Base-by-base conservation (phyloP, 1,140 invertebrate genomes). In the Danaus plexippus region DNA sequence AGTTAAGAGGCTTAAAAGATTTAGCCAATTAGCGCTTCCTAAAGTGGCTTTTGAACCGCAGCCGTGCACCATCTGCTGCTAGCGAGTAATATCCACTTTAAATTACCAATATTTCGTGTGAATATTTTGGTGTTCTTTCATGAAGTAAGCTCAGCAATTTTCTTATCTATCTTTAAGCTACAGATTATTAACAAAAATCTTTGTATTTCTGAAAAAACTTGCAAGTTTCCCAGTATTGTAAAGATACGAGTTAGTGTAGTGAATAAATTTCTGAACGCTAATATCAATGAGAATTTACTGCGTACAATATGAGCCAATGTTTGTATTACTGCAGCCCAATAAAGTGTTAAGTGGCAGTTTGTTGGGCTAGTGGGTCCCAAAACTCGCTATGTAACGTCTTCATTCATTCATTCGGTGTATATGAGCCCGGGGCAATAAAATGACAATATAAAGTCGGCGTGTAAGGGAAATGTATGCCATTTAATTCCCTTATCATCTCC, bases 331-430 rank as follows among this genome's bases (percentile, higher is more conserved):
- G 55, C 60, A 43, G 57, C 56, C 56, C 66, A 73, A 75, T 73
- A 73, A 73, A 71, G 69, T 65, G 62, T 63, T 69, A 67, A 73
- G 66, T 73, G 69, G 67, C 61, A 71, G 61, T 73, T 75, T 61
- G 59, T 63, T 49, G 43, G 47, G 49, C 59, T 57, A 61, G 59
- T 61, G 56, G 63, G 57, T 63, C 57, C 58, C 60, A 43, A 52
- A 52, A 52, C 50, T 52, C 50, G 43, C 50, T 44, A 46, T 41
- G 43, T 64, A 52, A 61, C 51, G 61, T 54, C 59, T 64, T 64
- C 63, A 63, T 65, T 66, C 48, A 49, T 48, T 43, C 44, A 52
- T 55, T 10, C 47, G 40, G 54, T 44, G 57, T 49, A 69, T 64
- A 73, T 67, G 48, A 59, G 59, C 55, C 52, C 40, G 42, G 54